Percentiles rank a stretch among this genome's conserved stretches.
Conservation (phyloP, 2,797 vertebrate species). For the Lophius americanus region DNA sequence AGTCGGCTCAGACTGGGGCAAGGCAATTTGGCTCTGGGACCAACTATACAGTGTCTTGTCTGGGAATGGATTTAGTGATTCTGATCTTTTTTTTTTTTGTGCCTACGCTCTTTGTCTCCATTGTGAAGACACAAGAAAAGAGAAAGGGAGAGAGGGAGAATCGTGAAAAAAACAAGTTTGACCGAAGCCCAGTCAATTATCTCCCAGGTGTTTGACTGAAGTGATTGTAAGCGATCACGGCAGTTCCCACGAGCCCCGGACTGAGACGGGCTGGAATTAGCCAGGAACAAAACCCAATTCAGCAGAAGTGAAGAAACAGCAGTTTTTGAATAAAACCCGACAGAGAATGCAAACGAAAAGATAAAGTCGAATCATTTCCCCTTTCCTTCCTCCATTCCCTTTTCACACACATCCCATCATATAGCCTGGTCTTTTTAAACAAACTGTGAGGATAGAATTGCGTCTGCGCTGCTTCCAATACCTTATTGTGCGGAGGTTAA, state of each 20-base stretch:
- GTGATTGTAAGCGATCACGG: conserved; percentile 83
- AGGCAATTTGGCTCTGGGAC: conserved; percentile 77
- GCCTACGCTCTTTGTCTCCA: conserved; percentile 79
- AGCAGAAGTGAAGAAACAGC: conserved; percentile 85
- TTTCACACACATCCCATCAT: conserved; percentile 75
- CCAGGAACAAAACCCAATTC: conserved; percentile 84
- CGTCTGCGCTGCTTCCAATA: conserved; percentile 81
- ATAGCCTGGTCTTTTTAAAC: conserved; percentile 79
- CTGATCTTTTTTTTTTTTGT: conserved; percentile 76
- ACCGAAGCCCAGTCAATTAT: conserved; percentile 85
- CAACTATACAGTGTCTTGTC: conserved; percentile 74
- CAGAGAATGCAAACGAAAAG: conserved; percentile 80
- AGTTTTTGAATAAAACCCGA: conserved; percentile 84
- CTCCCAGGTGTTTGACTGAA: conserved; percentile 85
- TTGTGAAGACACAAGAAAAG: conserved; percentile 79
- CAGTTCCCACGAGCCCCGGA: conserved; percentile 79
- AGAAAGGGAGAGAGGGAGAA: conserved; percentile 42
- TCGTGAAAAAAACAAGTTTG: conserved; percentile 77
- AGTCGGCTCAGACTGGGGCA: conserved; percentile 68
- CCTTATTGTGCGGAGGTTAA: conserved; percentile 86
- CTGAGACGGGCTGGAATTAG: conserved; percentile 81
- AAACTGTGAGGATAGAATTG: conserved; percentile 79
- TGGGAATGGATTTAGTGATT: conserved; percentile 81
- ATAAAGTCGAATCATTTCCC: conserved; percentile 80
- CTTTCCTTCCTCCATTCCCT: conserved; percentile 57